Conservation (phyloP, 1,140 invertebrate species). For the Camponotus floridanus region DNA sequence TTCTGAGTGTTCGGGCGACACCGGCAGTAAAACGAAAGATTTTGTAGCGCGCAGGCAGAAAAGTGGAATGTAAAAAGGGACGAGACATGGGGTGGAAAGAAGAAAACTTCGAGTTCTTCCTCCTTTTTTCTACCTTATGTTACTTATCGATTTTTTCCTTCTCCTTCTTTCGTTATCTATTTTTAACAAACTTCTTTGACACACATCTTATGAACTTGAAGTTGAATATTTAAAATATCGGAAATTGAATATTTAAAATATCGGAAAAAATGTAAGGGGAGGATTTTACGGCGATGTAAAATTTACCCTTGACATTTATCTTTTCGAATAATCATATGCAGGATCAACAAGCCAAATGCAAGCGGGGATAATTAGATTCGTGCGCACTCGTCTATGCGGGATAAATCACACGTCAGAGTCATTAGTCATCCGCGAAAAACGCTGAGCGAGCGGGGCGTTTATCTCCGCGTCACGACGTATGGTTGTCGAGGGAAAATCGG, state of each 20-base stretch:
- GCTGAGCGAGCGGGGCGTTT: constrained; percentile 76
- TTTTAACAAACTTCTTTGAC: neutral
- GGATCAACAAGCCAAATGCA: neutral
- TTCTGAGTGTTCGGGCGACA: constrained; percentile 43
- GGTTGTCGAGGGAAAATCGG: constrained; percentile 60
- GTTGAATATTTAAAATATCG: neutral
- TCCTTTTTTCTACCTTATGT: constrained; percentile 1
- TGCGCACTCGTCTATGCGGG: neutral
- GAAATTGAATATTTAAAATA: neutral
- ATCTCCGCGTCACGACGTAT: constrained; percentile 53
- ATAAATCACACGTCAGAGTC: neutral
- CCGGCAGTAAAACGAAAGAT: neutral
- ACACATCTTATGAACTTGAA: neutral
- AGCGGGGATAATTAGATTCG: constrained; percentile 20
- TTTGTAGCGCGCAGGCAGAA: neutral
- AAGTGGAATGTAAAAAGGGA: constrained; percentile 4
- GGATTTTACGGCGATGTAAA: neutral
- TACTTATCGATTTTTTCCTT: neutral
- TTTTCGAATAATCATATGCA: neutral
- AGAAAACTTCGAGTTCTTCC: constrained; percentile 28
- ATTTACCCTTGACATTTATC: neutral
- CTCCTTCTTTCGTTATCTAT: neutral
- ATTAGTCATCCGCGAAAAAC: constrained; percentile 67
- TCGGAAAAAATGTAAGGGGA: too few species aligned
- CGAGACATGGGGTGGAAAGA: neutral